Conservation (phyloP, 1,140 invertebrate species). For the Lepidurus couesii region DNA sequence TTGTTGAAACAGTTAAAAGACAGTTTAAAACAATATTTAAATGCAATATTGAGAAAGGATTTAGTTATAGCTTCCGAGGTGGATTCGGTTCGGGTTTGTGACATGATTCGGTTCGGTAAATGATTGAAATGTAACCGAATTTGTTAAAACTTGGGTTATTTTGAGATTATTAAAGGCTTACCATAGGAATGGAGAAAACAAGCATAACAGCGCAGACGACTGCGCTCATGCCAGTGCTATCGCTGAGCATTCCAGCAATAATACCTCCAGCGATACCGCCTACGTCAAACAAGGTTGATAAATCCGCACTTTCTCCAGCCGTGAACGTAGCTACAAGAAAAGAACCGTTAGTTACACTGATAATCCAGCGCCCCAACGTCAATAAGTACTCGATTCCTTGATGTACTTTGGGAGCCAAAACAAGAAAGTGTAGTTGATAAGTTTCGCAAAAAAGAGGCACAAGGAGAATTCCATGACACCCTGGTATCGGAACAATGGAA, state of each 20-base stretch:
- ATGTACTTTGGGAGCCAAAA: conserved; percentile 94
- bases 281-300: conserved; percentile 87
- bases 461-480: conserved; percentile 92
- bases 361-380: not conserved
- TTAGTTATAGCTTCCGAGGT: no score
- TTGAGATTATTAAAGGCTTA: conserved; percentile 46
- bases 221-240: conserved; percentile 75
- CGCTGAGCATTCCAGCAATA: conserved; percentile 75
- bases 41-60: no score
- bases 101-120: no score
- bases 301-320: conserved; percentile 66
- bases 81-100: no score
- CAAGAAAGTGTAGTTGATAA: conserved; percentile 94
- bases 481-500: conserved; percentile 45
- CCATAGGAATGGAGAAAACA: conserved; percentile 69
- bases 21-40: no score
- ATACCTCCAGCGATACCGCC: conserved; percentile 86
- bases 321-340: conserved; percentile 58
- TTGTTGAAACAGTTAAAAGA: no score
- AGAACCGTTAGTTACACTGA: not conserved
- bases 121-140: no score
- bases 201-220: conserved; percentile 78
- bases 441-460: conserved; percentile 93
- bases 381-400: conserved; percentile 64
- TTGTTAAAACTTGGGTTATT: no score